Conservation (phyloP, 2,113 vertebrate species). For the Poeciliopsis retropinna region DNA sequence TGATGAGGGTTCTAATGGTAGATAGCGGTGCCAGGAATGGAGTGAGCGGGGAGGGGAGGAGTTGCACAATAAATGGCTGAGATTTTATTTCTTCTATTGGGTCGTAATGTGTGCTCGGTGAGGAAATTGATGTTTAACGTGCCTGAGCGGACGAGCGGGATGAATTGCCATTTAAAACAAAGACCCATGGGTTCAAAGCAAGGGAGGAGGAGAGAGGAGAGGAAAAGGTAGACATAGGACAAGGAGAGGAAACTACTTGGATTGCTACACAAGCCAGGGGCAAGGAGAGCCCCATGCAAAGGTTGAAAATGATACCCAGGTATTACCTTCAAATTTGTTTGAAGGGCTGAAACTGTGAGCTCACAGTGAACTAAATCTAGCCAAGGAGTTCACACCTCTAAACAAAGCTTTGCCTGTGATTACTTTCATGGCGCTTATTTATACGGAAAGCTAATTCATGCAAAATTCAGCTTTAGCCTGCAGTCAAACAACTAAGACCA, state of each 20-base stretch:
- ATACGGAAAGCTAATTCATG: slow-evolving; percentile 47
- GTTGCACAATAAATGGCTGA: slow-evolving; percentile 70
- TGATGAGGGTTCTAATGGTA: slow-evolving; percentile 66
- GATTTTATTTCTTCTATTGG: slow-evolving; percentile 79
- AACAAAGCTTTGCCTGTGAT: slow-evolving; percentile 59
- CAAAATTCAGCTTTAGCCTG: slow-evolving; percentile 51
- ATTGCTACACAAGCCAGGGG: slow-evolving; percentile 64
- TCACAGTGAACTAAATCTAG: slow-evolving; percentile 59
- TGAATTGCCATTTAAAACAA: slow-evolving; percentile 80
- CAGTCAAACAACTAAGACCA: slow-evolving; percentile 56
- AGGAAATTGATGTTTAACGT: slow-evolving; percentile 81
- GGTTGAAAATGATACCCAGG: slow-evolving; percentile 63
- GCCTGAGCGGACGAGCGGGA: slow-evolving; percentile 70
- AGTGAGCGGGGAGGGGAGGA: slow-evolving; percentile 29
- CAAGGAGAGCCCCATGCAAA: slow-evolving; percentile 67
- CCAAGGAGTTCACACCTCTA: slow-evolving; percentile 40
- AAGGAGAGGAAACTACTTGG: slow-evolving; percentile 63
- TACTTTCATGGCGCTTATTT: slow-evolving; percentile 45
- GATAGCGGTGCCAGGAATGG: slow-evolving; percentile 59
- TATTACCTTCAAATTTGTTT: slow-evolving; percentile 62
- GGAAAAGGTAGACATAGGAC: slow-evolving; percentile 57
- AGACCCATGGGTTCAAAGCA: slow-evolving; percentile 68
- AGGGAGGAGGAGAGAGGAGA: slow-evolving; percentile 34
- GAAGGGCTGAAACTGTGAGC: slow-evolving; percentile 59
- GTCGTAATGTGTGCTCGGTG: slow-evolving; percentile 78